phyloP scores from a whole-genome alignment of 2,888 invertebrate genomes.

The Habrosyne pyritoides region DNA sequence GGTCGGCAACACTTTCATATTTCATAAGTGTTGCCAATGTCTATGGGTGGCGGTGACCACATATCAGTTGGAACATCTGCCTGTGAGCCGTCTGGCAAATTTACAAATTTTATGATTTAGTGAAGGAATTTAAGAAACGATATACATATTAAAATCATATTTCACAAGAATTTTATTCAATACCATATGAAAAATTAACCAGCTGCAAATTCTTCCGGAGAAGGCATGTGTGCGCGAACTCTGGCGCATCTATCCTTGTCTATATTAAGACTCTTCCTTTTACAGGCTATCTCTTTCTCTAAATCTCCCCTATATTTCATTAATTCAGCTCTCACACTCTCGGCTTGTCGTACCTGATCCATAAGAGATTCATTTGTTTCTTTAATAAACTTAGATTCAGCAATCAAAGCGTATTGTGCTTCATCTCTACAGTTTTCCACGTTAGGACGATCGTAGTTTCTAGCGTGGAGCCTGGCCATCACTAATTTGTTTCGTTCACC shows the following conservation, averaged over 20 bases:
- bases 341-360: conserved; percentile 85
- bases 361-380: conserved; percentile 76
- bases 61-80: no score
- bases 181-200: conserved; percentile 39
- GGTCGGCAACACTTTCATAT: no score
- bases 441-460: conserved; percentile 87
- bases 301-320: conserved; percentile 85
- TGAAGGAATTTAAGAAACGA: neutral
- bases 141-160: neutral
- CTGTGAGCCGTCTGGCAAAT: no score
- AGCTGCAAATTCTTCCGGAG: conserved; percentile 85
- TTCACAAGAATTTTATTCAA: neutral
- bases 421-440: conserved; percentile 94
- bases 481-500: conserved; percentile 91
- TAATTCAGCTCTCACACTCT: conserved; percentile 76
- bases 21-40: no score
- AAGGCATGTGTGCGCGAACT: conserved; percentile 87
- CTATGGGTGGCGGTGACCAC: no score
- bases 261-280: conserved; percentile 87
- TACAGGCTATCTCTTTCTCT: conserved; percentile 88
- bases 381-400: conserved; percentile 86
- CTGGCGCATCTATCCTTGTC: conserved; percentile 85
- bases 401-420: conserved; percentile 89
- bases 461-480: conserved; percentile 90
- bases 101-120: no score